Evolutionary conservation across 35 echinoderm and acorn worm genomes (phyloP), one percentile per base, ranked within the genome.

Genomic region (Eucidaris tribuloides): DNA sequence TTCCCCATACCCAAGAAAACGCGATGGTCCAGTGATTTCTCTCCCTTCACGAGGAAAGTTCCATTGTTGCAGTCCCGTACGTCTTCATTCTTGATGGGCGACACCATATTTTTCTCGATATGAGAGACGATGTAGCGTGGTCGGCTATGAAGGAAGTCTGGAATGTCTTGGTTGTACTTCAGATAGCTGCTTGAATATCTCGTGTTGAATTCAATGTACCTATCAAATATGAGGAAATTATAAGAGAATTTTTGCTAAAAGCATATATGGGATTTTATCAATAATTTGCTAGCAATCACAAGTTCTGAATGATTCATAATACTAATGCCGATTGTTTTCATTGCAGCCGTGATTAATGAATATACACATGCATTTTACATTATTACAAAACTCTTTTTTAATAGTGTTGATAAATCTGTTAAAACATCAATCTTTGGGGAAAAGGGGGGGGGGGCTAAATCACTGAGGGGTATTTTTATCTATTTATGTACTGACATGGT

Each of bases 1-100:
- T 17, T 84, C 81, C 42, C 70, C 58, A 30, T 23, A 9, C 81
- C 81, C 44, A 84, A 84, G 58, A 32, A 46, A 9, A 84, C 81
- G 3, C 38, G 37, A 46, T 84, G 42, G 18, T 36, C 13, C 41
- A 42, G 58, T 1, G 6, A 17, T 25, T 19, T 63, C 28, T 68
- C 29, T 30, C 57, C 42, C 27, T 70, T 63, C n/a, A 45, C 42
- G 13, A 45, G 38, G 28, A 84, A 60, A 29, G 33, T 31, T 7
- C 58, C 58, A 70, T 66, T 45, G 14, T 68, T 29, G 13, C 46
- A 24, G 31, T 15, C 62, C 28, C 45, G 58, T 29, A 65, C 38
- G 18, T 34, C 52, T 14, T 66, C 62, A 17, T 45, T 5, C 15
- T 71, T 68, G 58, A 45, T 42, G 44, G 25, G 24, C 28, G 42